phyloP scores from a whole-genome alignment of 2,113 vertebrate species.

The Sarotherodon lohbergeri region DNA sequence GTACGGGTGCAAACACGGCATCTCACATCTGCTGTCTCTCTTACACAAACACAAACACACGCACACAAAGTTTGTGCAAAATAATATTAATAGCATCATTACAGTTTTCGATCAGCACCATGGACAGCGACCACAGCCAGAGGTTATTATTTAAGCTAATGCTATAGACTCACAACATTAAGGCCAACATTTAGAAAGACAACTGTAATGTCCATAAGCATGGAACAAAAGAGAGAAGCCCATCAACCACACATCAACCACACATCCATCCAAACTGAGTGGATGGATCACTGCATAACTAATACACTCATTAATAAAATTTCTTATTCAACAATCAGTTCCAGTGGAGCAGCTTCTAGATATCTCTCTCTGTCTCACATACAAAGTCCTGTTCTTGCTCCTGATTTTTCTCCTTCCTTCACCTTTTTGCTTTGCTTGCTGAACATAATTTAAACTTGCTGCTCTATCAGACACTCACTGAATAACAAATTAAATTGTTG shows the following conservation, averaged over 20 bases:
- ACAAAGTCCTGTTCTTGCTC: background rate
- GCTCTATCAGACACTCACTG: rapidly evolving
- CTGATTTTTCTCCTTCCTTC: background rate
- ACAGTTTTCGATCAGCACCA: background rate
- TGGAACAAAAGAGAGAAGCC: background rate
- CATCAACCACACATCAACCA: background rate
- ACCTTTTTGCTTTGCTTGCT: background rate
- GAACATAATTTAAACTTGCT: rapidly evolving
- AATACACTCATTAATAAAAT: background rate
- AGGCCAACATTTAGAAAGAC: background rate
- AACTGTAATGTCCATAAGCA: background rate
- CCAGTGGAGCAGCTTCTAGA: background rate
- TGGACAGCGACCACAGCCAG: background rate
- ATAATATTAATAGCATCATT: background rate
- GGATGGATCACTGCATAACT: background rate
- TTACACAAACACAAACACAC: background rate
- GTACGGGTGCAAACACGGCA: background rate
- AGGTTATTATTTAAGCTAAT: rapidly evolving
- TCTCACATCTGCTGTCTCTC: background rate
- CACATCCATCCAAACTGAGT: too few relatives aligned
- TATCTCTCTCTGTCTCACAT: background rate
- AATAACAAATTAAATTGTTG: rapidly evolving
- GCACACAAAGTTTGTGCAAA: rapidly evolving
- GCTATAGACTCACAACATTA: background rate
- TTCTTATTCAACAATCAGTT: background rate